Percentiles rank a stretch among this genome's conserved stretches.
Conservation (phyloP, 1,140 invertebrate species). For the Drosophila kikkawai region DNA sequence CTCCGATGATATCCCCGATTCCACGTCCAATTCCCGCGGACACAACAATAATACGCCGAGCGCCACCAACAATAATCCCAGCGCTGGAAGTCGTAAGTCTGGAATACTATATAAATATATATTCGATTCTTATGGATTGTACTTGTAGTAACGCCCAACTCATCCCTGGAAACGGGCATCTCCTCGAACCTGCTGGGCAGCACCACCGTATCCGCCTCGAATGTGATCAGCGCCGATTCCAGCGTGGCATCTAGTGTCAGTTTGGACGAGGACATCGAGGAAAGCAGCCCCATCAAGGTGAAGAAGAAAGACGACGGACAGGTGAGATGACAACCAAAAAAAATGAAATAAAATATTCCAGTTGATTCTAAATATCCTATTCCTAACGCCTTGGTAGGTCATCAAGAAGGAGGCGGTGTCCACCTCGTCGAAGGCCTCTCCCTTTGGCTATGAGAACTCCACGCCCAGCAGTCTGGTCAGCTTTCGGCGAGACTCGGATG, state of each 20-base stretch:
- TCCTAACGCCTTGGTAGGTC: slow-evolving; percentile 34
- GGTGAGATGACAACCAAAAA: slow-evolving; percentile 32
- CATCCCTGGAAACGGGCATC: slow-evolving; percentile 82
- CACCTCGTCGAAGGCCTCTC: slow-evolving; percentile 78
- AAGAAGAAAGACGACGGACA: slow-evolving; percentile 84
- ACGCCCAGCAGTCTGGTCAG: slow-evolving; percentile 64
- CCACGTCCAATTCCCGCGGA: slow-evolving; percentile 88
- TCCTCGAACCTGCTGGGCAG: slow-evolving; percentile 80
- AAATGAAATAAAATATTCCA: neutral
- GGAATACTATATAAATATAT: neutral
- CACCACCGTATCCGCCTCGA: slow-evolving; percentile 79
- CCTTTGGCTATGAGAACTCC: slow-evolving; percentile 72
- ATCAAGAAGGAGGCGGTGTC: slow-evolving; percentile 84
- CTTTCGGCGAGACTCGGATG: slow-evolving; percentile 76
- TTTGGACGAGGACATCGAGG: slow-evolving; percentile 81
- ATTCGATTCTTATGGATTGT: neutral
- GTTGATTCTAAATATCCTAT: neutral
- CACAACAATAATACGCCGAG: slow-evolving; percentile 92
- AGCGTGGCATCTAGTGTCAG: slow-evolving; percentile 84
- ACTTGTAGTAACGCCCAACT: slow-evolving; percentile 78
- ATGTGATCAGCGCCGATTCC: slow-evolving; percentile 84
- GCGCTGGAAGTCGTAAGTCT: slow-evolving; percentile 81
- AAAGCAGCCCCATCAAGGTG: slow-evolving; percentile 79
- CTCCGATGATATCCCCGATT: slow-evolving; percentile 90
- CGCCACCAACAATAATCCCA: slow-evolving; percentile 90